Percentiles rank a stretch among this genome's conserved stretches.
Conservation (phyloP, 2,888 invertebrate species). For the Adela reaumurella region DNA sequence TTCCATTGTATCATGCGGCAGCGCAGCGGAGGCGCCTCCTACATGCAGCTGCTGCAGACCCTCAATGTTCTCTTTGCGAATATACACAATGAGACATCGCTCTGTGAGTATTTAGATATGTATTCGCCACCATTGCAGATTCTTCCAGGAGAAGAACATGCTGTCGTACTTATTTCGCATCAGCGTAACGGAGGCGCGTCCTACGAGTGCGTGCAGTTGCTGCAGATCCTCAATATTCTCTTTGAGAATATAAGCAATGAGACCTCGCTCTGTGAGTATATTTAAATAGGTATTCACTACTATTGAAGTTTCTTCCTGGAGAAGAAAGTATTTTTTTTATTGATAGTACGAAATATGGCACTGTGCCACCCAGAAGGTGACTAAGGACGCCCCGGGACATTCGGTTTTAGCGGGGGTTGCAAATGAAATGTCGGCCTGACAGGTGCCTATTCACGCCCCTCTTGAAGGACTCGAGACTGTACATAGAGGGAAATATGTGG, state of each 20-base stretch:
- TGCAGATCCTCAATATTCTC: conserved; percentile 97
- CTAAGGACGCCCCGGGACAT: no score
- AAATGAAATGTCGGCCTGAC: no score
- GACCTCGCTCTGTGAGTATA: conserved; percentile 96
- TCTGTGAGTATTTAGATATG: conserved; percentile 88
- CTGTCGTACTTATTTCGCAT: conserved; percentile 95
- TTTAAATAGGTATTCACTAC: neutral
- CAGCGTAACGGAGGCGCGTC: conserved; percentile 89
- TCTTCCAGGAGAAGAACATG: conserved; percentile 99
- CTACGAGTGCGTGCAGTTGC: conserved; percentile 94
- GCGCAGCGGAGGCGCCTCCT: conserved; percentile 88
- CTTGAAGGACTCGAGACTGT: no score
- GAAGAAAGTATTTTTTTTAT: no score
- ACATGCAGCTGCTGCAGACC: conserved; percentile 95
- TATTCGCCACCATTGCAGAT: conserved; percentile 77
- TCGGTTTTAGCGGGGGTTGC: no score
- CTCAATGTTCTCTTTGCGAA: conserved; percentile 99
- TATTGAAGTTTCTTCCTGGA: conserved; percentile 92
- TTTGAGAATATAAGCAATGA: conserved; percentile 99
- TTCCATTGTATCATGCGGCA: conserved; percentile 97
- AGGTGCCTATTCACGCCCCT: no score
- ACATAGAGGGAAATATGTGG: no score
- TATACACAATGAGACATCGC: conserved; percentile 96
- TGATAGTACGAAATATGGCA: no score
- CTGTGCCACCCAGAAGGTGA: no score